Evolutionary conservation across 1,140 invertebrate genomes (phyloP).

Genomic region (Heliconius eleuchia): DNA sequence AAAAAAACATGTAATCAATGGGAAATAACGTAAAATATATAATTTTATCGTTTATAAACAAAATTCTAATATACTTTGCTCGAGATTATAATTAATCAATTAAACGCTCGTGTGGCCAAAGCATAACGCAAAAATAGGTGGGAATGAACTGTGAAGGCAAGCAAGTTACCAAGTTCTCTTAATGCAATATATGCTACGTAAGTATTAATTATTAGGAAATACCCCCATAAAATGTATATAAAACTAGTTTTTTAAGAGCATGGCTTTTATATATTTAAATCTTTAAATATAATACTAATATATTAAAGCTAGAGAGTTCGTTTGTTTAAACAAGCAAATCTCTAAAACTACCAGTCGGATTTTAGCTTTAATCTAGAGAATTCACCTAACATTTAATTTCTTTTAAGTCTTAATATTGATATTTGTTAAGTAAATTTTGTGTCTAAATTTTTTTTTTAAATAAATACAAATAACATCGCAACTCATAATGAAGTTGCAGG

Average conservation of each 20-base stretch:
- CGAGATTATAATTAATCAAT: background rate
- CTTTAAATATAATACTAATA: background rate
- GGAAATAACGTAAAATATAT: background rate
- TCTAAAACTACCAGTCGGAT: too few relatives aligned
- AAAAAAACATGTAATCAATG: background rate
- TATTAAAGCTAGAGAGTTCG: background rate
- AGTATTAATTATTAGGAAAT: slow-evolving; percentile 7
- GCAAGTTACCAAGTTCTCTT: slow-evolving; percentile 5
- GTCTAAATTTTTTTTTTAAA: too few relatives aligned
- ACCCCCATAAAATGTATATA: background rate
- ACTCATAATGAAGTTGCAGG: too few relatives aligned
- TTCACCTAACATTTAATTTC: too few relatives aligned
- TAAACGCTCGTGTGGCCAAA: slow-evolving; percentile 1
- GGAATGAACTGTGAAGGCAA: slow-evolving; percentile 42
- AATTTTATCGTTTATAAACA: background rate
- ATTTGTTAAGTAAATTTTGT: too few relatives aligned
- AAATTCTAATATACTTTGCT: background rate
- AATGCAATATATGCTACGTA: slow-evolving; percentile 12
- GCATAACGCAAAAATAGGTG: slow-evolving; percentile 18
- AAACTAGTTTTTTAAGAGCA: background rate
- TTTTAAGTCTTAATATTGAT: too few relatives aligned
- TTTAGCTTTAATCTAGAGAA: too few relatives aligned
- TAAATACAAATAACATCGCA: too few relatives aligned
- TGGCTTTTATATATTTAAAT: background rate
- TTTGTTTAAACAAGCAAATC: too few relatives aligned